Conservation (phyloP, 1,140 invertebrate species). For the Tyrophagus putrescentiae region DNA sequence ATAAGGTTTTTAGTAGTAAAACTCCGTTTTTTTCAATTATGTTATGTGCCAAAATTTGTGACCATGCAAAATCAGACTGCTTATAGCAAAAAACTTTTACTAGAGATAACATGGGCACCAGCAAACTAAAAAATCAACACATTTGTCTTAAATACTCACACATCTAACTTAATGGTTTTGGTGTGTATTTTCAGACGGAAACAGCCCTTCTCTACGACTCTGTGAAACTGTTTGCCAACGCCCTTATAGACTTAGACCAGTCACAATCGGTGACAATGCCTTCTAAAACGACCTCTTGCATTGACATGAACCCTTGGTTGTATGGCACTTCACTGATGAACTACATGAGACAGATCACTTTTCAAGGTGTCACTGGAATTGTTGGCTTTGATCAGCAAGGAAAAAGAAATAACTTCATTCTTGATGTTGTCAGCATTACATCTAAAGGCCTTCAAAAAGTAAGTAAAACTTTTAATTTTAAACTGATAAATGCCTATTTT, state of each 20-base stretch:
- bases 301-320: constrained; percentile 46
- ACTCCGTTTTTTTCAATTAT: too few species aligned
- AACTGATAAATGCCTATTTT: background rate
- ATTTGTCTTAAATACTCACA: background rate
- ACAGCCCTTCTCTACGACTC: constrained; percentile 90
- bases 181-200: too few species aligned
- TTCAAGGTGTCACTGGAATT: constrained; percentile 71
- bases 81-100: too few species aligned
- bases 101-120: too few species aligned
- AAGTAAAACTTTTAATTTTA: constrained; percentile 10
- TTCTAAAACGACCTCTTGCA: constrained; percentile 25
- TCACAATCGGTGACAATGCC: constrained; percentile 37
- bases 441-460: constrained; percentile 17
- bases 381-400: constrained; percentile 88
- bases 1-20: too few species aligned
- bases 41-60: too few species aligned
- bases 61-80: too few species aligned
- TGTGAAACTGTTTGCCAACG: constrained; percentile 77
- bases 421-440: constrained; percentile 53
- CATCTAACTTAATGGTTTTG: too few species aligned
- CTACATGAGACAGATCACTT: constrained; percentile 88
- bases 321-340: constrained; percentile 87
- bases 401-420: constrained; percentile 67
- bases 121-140: background rate
- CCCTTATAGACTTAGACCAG: constrained; percentile 56